Evolutionary conservation across 2,888 invertebrate species (phyloP).

Genomic region (Dysmachus trigonus): DNA sequence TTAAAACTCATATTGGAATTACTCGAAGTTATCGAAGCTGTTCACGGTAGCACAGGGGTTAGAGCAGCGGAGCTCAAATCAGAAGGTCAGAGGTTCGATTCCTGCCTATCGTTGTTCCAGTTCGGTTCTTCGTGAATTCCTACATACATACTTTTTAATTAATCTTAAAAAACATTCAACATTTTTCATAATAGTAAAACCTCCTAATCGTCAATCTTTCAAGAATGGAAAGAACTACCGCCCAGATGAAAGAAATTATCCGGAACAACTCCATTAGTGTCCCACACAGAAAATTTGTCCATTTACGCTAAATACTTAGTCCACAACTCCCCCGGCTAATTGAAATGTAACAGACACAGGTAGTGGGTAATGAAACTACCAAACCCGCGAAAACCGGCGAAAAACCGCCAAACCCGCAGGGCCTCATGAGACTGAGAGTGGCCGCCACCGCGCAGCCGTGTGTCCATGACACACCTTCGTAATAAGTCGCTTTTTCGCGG

Average conservation of each 20-base stretch:
- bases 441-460: not conserved
- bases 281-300: constrained; percentile 5
- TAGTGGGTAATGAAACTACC: not conserved
- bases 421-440: not conserved
- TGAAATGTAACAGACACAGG: not conserved
- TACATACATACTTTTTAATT: no score
- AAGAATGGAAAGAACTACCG: not conserved
- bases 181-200: no score
- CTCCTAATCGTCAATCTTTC: not conserved
- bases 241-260: not conserved
- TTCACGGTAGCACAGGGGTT: no score
- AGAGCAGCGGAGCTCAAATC: no score
- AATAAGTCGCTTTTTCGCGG: constrained; percentile 9
- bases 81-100: no score
- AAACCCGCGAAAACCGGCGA: not conserved
- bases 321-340: not conserved
- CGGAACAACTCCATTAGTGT: not conserved
- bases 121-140: no score
- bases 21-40: no score
- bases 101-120: no score
- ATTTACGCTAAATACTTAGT: constrained; percentile 1
- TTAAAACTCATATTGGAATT: no score
- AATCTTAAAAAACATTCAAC: no score
- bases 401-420: not conserved
- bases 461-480: constrained; percentile 26